These are phyloP conservation scores for Eriocheir sinensis DNA, from an alignment of 1,140 invertebrate species.

Conservation along the genomic window DNA sequence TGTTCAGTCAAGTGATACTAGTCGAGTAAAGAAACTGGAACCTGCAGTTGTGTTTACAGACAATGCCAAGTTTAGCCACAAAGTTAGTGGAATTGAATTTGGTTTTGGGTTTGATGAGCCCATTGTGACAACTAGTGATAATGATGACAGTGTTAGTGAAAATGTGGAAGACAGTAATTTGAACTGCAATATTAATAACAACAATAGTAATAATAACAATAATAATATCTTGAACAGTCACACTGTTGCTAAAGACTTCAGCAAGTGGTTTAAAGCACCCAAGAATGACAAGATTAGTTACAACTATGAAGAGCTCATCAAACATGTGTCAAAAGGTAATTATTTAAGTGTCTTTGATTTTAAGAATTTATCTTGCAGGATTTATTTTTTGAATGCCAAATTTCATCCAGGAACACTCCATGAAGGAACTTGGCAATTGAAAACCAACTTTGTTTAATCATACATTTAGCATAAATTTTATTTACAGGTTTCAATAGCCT, in stretches of 20 bases:
- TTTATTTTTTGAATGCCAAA: too few relatives aligned
- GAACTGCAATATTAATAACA: slow-evolving; percentile 39
- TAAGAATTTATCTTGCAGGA: too few relatives aligned
- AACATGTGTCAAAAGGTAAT: slow-evolving; percentile 75
- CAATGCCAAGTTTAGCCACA: slow-evolving; percentile 74
- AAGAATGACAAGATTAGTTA: slow-evolving; percentile 74
- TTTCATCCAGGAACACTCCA: too few relatives aligned
- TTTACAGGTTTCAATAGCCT: too few relatives aligned
- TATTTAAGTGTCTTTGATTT: too few relatives aligned
- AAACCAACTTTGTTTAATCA: too few relatives aligned
- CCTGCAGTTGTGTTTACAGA: slow-evolving; percentile 76
- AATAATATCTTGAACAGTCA: slow-evolving; percentile 61
- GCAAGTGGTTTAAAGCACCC: slow-evolving; percentile 72
- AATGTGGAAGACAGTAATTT: slow-evolving; percentile 31
- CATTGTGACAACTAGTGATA: slow-evolving; percentile 65
- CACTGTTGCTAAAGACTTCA: slow-evolving; percentile 62
- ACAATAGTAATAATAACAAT: slow-evolving; percentile 55
- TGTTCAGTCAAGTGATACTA: slow-evolving; percentile 68
- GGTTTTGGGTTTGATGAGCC: slow-evolving; percentile 72
- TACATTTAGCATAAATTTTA: too few relatives aligned
- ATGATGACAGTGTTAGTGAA: slow-evolving; percentile 57
- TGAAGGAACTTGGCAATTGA: too few relatives aligned
- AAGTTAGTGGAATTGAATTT: slow-evolving; percentile 72
- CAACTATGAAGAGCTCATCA: slow-evolving; percentile 76
- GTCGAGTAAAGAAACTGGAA: slow-evolving; percentile 70